Evolutionary conservation across 2,113 vertebrate genomes (phyloP), one percentile per base, ranked within the genome.

Genomic region (Dendrocopos noguchii): DNA sequence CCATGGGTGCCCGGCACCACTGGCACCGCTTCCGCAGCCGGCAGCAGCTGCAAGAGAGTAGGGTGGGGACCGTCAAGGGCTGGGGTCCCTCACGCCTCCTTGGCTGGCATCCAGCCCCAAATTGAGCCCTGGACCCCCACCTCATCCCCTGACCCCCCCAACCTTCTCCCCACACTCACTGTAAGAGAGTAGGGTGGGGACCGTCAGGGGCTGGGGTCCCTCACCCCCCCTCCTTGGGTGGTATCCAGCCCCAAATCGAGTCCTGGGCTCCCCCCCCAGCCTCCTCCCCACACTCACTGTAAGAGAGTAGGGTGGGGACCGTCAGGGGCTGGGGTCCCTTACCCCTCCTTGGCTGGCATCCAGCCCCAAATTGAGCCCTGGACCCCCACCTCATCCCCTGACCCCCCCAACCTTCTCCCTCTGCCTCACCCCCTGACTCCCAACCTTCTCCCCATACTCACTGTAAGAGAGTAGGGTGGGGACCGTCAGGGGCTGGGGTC

Each of bases 211-310:
- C 3, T 3, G 8, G 2, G 6, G 42, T 42, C 42, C 7, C 21
- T 6, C 34, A 34, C 12, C 7, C 10, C 12, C 7, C 10, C 14
- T 39, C 11, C 29, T 18, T 1, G 17, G 71, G 55, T 7, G 5
- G 1, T 36, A 29, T 28, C 67, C 60, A 36, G 60, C 60, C 59
- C 67, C 29, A 8, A 5, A 52, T 2, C 4, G 10, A 12, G 39
- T 1, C 15, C 9, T 2, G 7, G 7, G 22, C 12, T 9, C 34
- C 9, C 15, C 13, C 19, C 31, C 42, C 12, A 42, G 15, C 42
- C 42, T 15, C 15, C 15, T 42, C 42, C 42, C 42, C 42, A 42
- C 81, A 98, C 99, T 99, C 95, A 99, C 99, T 99, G 99, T 87
- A 99, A 94, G 84, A 99, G 97, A 59, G 21, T 7, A 3, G 15